Conservation (phyloP, 2,113 vertebrate genomes). For the Channa argus region DNA sequence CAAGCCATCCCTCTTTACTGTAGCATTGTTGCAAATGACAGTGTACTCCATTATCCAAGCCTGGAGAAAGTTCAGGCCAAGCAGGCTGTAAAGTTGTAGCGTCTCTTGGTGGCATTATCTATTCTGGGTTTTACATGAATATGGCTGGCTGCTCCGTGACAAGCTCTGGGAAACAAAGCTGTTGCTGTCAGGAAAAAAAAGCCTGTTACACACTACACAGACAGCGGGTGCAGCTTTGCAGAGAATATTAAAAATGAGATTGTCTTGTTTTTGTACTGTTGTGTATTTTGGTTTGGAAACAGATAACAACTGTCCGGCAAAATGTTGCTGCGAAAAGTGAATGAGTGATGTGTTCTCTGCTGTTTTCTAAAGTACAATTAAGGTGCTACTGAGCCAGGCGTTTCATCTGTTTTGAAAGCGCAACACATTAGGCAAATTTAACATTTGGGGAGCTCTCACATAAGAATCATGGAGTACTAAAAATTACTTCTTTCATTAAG, state of each 20-base stretch:
- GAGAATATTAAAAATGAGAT: slow-evolving; percentile 48
- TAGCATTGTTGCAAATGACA: slow-evolving; percentile 52
- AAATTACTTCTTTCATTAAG: too few species aligned
- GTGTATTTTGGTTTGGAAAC: slow-evolving; percentile 18
- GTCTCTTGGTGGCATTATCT: slow-evolving; percentile 64
- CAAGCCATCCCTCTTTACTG: slow-evolving; percentile 33
- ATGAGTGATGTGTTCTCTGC: background rate
- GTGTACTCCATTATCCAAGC: slow-evolving; percentile 43
- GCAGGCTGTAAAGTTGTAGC: slow-evolving; percentile 55
- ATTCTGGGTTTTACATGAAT: slow-evolving; percentile 65
- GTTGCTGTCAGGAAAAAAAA: slow-evolving; percentile 63
- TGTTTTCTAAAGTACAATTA: slow-evolving; percentile 7
- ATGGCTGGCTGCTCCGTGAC: slow-evolving; percentile 54
- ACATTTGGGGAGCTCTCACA: too few species aligned
- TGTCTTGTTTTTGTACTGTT: slow-evolving; percentile 39
- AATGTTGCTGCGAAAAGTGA: background rate
- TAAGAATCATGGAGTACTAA: too few species aligned
- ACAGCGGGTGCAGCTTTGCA: slow-evolving; percentile 18
- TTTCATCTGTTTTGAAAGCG: background rate
- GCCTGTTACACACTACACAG: slow-evolving; percentile 50
- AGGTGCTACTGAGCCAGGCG: slow-evolving; percentile 34
- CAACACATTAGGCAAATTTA: background rate
- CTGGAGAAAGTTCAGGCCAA: slow-evolving; percentile 48
- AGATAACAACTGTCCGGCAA: background rate
- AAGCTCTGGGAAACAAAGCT: slow-evolving; percentile 61